Evolutionary conservation across 2,888 invertebrate genomes (phyloP), one percentile per base, ranked within the genome.

Genomic region (Thymelicus acteon): DNA sequence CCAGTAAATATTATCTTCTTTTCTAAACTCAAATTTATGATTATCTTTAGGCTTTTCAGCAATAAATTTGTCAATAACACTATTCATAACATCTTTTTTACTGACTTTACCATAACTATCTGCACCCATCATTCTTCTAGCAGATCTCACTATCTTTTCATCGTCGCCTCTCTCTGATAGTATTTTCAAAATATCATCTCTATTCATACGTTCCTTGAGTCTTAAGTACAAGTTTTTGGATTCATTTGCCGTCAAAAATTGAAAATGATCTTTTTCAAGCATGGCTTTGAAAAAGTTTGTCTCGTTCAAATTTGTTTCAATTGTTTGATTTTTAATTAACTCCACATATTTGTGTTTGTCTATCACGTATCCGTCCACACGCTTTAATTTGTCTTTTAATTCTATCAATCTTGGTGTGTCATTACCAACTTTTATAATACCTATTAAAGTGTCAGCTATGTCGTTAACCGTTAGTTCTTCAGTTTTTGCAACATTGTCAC

Each of bases 121-220:
- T 3, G 78, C 74, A 3, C 72, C 75, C 82, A 89, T 83, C 73
- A 81, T 80, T 71, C 85, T 85, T 72, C 90, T 83, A 3, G 88
- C 89, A 7, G 86, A 83, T 31, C 80, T 82, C 31, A 81, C 77
- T 8, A 88, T 70, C 4, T 73, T 67, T 7, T 73, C 79, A 0
- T 70, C 75, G n/a, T 76, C 75, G 3, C 78, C 80, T 73, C 70
- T 84, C 15, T 85, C 78, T 13, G 78, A 75, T 24, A 91, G 60
- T 60, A 91, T 83, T 40, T 80, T 79, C 10, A 90, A 47, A 5
- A 92, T 79, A 67, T 93, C 92, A 76, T 92, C 90, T 76, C 92
- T 83, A 54, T 87, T 93, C 83, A 93, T 85, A 68, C 84, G 90
- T 65, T 90, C 85, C 76, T 93, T 93, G 7, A 93, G 73, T 72